phyloP scores from a whole-genome alignment of 2,113 vertebrate genomes.

The Thunnus thynnus region DNA sequence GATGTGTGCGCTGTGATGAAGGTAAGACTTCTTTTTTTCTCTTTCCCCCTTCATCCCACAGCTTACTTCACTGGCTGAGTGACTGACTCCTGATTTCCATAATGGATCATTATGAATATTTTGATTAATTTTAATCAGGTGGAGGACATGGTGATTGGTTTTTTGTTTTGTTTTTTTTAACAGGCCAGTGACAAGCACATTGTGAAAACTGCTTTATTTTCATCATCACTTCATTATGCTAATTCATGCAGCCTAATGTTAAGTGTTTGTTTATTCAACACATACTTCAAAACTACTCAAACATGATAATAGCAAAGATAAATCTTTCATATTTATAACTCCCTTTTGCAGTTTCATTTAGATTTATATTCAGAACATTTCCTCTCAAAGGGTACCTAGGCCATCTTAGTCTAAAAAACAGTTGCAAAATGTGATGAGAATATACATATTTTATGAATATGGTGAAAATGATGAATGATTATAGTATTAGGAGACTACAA shows the following conservation, averaged over 20 bases:
- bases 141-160: background rate
- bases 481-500: background rate
- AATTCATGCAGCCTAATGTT: conserved; percentile 4
- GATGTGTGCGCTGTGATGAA: conserved; percentile 3
- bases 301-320: background rate
- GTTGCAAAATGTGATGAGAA: background rate
- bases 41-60: conserved; percentile 4
- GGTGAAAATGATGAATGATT: background rate
- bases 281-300: conserved; percentile 1
- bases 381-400: conserved; percentile 40
- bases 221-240: background rate
- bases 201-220: conserved; percentile 25
- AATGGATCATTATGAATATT: conserved; percentile 13
- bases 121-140: conserved; percentile 28
- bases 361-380: background rate
- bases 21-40: conserved; percentile 58
- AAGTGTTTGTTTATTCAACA: background rate
- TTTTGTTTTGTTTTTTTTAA: conserved; percentile 11
- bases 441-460: background rate
- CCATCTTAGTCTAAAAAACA: background rate
- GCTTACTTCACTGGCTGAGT: conserved; percentile 29
- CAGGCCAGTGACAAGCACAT: conserved; percentile 14
- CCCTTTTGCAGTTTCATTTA: background rate
- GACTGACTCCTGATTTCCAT: conserved; percentile 22
- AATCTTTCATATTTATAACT: background rate